A percentile compares a stretch with the other conserved stretches of the same genome.
These are phyloP conservation scores for Rutilus rutilus DNA, from an alignment of 2,113 vertebrate genomes.

Conservation along the genomic window DNA sequence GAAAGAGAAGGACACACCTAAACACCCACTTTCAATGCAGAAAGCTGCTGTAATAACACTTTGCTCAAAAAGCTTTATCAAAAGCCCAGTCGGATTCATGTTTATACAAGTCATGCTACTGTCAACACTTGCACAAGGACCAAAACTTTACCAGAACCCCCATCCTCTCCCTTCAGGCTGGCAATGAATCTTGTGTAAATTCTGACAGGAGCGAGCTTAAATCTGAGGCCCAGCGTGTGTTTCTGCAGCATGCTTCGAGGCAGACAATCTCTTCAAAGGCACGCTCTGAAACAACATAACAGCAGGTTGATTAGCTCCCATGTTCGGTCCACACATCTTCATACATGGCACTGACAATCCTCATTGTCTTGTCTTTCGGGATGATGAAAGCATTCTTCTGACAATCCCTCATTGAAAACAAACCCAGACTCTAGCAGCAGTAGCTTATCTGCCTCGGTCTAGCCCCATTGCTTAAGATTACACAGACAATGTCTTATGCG, in stretches of 20 bases:
- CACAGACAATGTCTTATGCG: constrained; percentile 66
- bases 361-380: constrained; percentile 62
- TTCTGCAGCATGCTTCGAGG: constrained; percentile 5
- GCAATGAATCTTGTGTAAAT: background rate
- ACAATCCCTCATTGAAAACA: constrained; percentile 70
- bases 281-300: constrained; percentile 53
- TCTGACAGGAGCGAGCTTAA: background rate
- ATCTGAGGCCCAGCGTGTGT: constrained; percentile 1
- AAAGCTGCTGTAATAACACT: constrained; percentile 25
- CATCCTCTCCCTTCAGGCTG: background rate
- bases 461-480: constrained; percentile 65
- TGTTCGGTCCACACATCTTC: constrained; percentile 51
- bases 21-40: background rate
- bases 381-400: constrained; percentile 81
- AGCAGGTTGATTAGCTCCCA: constrained; percentile 60
- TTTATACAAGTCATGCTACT: constrained; percentile 22
- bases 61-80: constrained; percentile 1
- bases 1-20: constrained; percentile 23
- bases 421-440: constrained; percentile 68
- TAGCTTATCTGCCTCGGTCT: constrained; percentile 60
- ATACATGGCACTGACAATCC: constrained; percentile 61
- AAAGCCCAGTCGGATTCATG: constrained; percentile 25
- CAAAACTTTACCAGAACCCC: background rate
- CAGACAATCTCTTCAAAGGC: constrained; percentile 10
- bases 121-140: background rate